Percentiles rank a stretch among this genome's conserved stretches.
These are phyloP conservation scores for Pycnomerus fuliginosus DNA, from an alignment of 2,888 invertebrate genomes.

Conservation along the genomic window DNA sequence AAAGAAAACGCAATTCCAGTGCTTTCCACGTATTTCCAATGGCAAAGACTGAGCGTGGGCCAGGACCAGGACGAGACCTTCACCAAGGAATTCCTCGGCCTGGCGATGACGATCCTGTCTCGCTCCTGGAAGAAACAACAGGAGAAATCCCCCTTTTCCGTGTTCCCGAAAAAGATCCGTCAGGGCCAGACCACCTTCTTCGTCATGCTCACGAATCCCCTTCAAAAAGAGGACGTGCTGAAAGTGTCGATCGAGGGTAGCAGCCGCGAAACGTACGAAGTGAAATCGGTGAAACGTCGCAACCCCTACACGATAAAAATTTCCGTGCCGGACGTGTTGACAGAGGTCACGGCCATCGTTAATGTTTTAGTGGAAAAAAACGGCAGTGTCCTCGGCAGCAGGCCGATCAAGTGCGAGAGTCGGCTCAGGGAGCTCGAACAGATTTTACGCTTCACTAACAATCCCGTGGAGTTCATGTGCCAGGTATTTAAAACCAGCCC, in stretches of 20 bases:
- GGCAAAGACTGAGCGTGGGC: conserved; percentile 75
- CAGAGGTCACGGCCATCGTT: conserved; percentile 80
- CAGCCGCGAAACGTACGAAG: conserved; percentile 70
- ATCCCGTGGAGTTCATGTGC: conserved; percentile 86
- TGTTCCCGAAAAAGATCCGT: conserved; percentile 75
- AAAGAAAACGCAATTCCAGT: conserved; percentile 55
- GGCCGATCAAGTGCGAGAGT: conserved; percentile 89
- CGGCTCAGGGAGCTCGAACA: conserved; percentile 80
- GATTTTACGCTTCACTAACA: conserved; percentile 72
- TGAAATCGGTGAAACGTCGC: conserved; percentile 72
- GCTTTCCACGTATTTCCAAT: conserved; percentile 72
- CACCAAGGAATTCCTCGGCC: conserved; percentile 80
- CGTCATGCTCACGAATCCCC: conserved; percentile 74
- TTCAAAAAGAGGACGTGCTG: conserved; percentile 73
- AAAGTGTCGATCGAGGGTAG: conserved; percentile 79
- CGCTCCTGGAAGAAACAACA: conserved; percentile 54
- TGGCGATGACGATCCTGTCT: conserved; percentile 76
- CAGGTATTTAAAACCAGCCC: too few relatives aligned
- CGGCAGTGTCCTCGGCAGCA: conserved; percentile 73
- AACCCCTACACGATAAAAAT: conserved; percentile 86
- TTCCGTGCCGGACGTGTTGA: conserved; percentile 77
- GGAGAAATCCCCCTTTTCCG: conserved; percentile 66
- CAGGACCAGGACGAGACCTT: conserved; percentile 82
- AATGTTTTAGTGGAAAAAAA: conserved; percentile 81
- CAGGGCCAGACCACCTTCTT: conserved; percentile 84